A percentile compares a stretch with the other conserved stretches of the same genome.
These are phyloP conservation scores for Pharmacophagus antenor DNA, from an alignment of 2,888 invertebrate species.

Conservation along the genomic window DNA sequence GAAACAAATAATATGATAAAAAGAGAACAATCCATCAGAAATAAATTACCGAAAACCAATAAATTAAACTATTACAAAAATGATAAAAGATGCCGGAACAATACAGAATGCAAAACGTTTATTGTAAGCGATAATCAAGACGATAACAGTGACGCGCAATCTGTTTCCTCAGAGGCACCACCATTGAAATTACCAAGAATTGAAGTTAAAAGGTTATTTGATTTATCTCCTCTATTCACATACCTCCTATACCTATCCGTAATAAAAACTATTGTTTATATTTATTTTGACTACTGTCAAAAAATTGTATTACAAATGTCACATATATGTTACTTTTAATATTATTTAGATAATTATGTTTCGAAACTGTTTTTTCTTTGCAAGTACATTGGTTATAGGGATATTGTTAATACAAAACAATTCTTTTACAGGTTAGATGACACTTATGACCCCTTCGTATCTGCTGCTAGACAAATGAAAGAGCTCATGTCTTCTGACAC, in stretches of 20 bases:
- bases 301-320: no score
- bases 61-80: constrained; percentile 58
- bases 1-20: constrained; percentile 55
- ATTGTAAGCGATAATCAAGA: constrained; percentile 53
- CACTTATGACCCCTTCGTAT: constrained; percentile 88
- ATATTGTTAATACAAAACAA: no score
- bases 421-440: constrained; percentile 71
- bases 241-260: background rate
- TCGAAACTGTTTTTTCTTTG: no score
- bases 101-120: constrained; percentile 60
- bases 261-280: background rate
- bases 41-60: constrained; percentile 51
- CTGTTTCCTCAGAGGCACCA: constrained; percentile 60
- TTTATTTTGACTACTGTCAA: no score
- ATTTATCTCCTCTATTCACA: constrained; percentile 3
- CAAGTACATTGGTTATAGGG: no score
- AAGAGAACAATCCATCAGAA: constrained; percentile 48
- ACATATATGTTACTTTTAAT: no score
- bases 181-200: constrained; percentile 72
- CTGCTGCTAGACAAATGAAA: constrained; percentile 90
- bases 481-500: constrained; percentile 88
- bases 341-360: background rate
- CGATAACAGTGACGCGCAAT: constrained; percentile 58
- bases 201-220: constrained; percentile 62
- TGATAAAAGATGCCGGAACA: constrained; percentile 52